Conservation (phyloP, 2,113 vertebrate species). For the Siniperca chuatsi region DNA sequence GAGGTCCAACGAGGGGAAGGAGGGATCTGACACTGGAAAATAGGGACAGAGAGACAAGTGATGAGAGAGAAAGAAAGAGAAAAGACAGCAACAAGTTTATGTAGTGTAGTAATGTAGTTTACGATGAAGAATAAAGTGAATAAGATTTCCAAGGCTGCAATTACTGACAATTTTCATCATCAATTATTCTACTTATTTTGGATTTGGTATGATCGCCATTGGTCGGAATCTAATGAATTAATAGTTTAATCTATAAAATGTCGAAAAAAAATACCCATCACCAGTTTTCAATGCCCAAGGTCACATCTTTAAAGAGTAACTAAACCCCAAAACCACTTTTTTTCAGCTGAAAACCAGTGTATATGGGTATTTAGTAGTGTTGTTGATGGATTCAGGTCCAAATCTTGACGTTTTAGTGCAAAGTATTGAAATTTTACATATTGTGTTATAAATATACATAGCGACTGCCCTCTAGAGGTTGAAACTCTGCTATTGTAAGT, state of each 20-base stretch:
- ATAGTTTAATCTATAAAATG: not conserved
- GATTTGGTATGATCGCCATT: not conserved
- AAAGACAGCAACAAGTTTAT: not conserved
- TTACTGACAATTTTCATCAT: not conserved
- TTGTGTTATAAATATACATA: too few species aligned
- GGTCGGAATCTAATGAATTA: not conserved
- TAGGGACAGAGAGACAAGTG: not conserved
- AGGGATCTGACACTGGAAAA: conserved; percentile 87
- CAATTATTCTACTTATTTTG: not conserved
- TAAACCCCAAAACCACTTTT: too few species aligned
- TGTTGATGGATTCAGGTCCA: too few species aligned
- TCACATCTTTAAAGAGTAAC: not conserved
- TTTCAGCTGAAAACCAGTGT: too few species aligned
- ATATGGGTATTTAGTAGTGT: too few species aligned
- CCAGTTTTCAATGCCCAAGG: not conserved
- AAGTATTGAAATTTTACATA: too few species aligned
- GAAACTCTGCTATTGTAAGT: too few species aligned
- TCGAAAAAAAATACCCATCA: not conserved
- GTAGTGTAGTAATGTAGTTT: not conserved
- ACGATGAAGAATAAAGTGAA: not conserved
- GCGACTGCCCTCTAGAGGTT: too few species aligned
- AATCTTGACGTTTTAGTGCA: too few species aligned
- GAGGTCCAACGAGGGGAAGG: conserved; percentile 75
- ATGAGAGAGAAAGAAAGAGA: conserved; percentile 4
- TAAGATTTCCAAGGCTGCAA: not conserved